Evolutionary conservation across 2,113 vertebrate species (phyloP).

Genomic region (Eptesicus fuscus): DNA sequence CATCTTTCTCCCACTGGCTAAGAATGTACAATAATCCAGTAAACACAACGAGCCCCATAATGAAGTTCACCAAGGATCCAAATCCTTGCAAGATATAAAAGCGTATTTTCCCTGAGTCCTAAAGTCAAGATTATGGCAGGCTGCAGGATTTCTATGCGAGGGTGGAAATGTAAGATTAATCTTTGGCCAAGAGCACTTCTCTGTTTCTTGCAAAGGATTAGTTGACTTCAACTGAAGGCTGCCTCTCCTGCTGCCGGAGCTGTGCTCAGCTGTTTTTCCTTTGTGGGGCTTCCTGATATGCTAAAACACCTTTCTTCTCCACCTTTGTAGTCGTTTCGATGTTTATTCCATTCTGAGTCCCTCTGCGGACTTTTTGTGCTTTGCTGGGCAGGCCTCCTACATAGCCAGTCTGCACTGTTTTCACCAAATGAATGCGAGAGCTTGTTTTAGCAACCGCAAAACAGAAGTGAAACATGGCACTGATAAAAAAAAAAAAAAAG

Average conservation of each 20-base stretch:
- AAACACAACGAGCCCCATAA: background rate
- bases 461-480: background rate
- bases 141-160: conserved; percentile 62
- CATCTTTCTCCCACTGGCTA: rapidly evolving
- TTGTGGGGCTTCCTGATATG: conserved; percentile 73
- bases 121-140: conserved; percentile 51
- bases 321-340: conserved; percentile 66
- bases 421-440: conserved; percentile 33
- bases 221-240: conserved; percentile 61
- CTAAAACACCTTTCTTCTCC: conserved; percentile 69
- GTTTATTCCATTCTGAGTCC: conserved; percentile 69
- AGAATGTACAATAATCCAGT: background rate
- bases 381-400: conserved; percentile 2
- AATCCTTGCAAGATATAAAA: background rate
- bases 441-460: conserved; percentile 31
- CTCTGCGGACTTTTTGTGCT: conserved; percentile 25
- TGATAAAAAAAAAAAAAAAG: background rate
- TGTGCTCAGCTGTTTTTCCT: conserved; percentile 59
- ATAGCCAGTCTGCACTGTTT: conserved; percentile 24
- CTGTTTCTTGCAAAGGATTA: conserved; percentile 74
- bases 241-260: conserved; percentile 54
- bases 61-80: conserved; percentile 21
- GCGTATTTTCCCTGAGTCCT: conserved; percentile 18
- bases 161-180: conserved; percentile 74
- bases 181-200: conserved; percentile 72